Evolutionary conservation across 2,797 vertebrate species (phyloP).

Genomic region (Falco rusticolus): DNA sequence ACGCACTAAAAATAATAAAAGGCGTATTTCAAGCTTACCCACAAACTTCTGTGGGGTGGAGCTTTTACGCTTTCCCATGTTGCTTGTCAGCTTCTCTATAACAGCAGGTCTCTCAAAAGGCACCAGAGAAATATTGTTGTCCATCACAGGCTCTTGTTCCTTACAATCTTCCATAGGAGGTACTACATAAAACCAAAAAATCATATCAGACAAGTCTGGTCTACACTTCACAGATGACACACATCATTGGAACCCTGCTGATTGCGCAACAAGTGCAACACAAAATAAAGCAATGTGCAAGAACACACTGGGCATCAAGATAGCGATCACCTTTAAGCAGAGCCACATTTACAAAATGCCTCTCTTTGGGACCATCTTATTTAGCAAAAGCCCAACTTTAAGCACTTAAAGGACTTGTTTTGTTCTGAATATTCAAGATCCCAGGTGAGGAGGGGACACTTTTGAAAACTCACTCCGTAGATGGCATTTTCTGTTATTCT

Average conservation of each 20-base stretch:
- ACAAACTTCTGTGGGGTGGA: constrained; percentile 99
- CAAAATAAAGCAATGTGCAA: not conserved
- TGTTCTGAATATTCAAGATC: not conserved
- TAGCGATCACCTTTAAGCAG: not conserved
- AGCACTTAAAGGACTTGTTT: not conserved
- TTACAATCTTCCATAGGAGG: constrained; percentile 89
- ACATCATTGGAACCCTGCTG: constrained; percentile 25
- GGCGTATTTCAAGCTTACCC: constrained; percentile 82
- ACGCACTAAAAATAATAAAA: constrained; percentile 44
- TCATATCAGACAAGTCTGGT: constrained; percentile 69
- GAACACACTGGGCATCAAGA: not conserved
- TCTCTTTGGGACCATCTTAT: not conserved
- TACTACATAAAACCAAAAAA: constrained; percentile 81
- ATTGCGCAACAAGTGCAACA: not conserved
- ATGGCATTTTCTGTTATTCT: not conserved
- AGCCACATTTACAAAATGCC: not conserved
- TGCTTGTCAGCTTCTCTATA: constrained; percentile 94
- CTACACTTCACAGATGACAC: constrained; percentile 28
- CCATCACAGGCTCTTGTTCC: constrained; percentile 88
- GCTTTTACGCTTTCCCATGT: constrained; percentile 98
- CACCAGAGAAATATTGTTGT: constrained; percentile 85
- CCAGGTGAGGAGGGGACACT: not conserved
- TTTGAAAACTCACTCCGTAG: not conserved
- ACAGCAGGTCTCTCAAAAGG: constrained; percentile 94
- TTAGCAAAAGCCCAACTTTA: not conserved